Evolutionary conservation across 2,888 invertebrate genomes (phyloP), one percentile per base, ranked within the genome.

Genomic region (Catocala nupta): DNA sequence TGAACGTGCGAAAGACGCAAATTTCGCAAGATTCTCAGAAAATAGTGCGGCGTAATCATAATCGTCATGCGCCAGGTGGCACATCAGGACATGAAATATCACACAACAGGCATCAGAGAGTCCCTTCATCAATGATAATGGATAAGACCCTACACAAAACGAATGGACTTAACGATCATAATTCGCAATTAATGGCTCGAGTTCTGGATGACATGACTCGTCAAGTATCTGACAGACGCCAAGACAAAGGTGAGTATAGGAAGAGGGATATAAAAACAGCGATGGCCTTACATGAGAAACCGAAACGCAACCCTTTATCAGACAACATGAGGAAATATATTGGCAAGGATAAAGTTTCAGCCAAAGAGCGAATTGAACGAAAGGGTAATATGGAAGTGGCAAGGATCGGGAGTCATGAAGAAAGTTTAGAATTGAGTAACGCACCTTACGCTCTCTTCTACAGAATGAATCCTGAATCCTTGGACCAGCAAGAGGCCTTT

Each of bases 371-470:
- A 13, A n/a, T 2, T 52, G 49, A 54, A 12, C 39, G 47, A 44
- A 36, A 58, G 47, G 65, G 44, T 36, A 59, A 55, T n/a, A 58
- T 62, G 16, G 71, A 74, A 7, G 53, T 70, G 13, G 50, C 74
- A 1, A 82, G 81, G 51, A 78, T 82, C 34, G 82, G 79, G 1
- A 84, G 69, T 52, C 75, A 67, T 7, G 84, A 84, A 39, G 81
- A 84, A 6, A 75, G 68, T 39, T 67, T 79, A 9, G 79, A 84
- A 25, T 52, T 70, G 0, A 78, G 77, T 13, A 78, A 81, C 1
- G 80, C 77, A 10, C 87, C 88, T 0, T 89, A 90, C 45, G 89
- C 91, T 0, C 69, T 90, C 33, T 91, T 90, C 61, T 88, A 90
- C 55, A 83, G 84, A 70, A 85, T 82, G 81, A 84, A 83, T 50